Evolutionary conservation across 2,888 invertebrate genomes (phyloP), one percentile per base, ranked within the genome.

Genomic region (Drosophila kokeensis): DNA sequence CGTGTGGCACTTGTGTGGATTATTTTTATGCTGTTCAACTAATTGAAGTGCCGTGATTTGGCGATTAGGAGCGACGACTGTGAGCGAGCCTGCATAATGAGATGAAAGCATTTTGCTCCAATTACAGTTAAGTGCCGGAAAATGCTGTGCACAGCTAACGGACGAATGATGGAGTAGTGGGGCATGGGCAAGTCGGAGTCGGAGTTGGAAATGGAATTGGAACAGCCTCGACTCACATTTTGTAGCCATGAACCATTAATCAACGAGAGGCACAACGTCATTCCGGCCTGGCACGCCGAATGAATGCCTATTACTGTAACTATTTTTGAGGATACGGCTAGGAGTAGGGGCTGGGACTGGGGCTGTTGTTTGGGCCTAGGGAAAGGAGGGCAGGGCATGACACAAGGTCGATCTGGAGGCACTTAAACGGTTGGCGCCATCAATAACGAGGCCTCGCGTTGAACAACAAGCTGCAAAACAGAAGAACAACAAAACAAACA

Each of bases 61-160:
- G 80, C 73, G 75, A 74, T 76, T 53, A 75, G 42, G 27, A 29
- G 29, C 11, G 13, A 50, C n/a, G 21, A 70, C 70, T 48, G 57
- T 24, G 30, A 48, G 57, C 45, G 42, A 58, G 60, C 49, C 72
- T 83, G 76, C 77, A 86, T 90, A 88, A 88, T 86, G 82, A 80
- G 88, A 85, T 89, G 81, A 79, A 81, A 77, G 79, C 80, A 69
- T 79, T 82, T 80, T 87, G 78, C 90, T 77, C 79, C 88, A 87
- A 90, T 89, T 89, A 87, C 78, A 53, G 52, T 64, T 73, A 89
- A 89, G 90, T 90, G 89, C 86, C 90, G 86, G 90, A 86, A 89
- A 89, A 83, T 69, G 75, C 75, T 87, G 76, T 79, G 76, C 72
- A 72, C 87, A 78, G 69, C 83, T 71, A 73, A 73, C 69, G 65